Base-by-base conservation (phyloP, 2,113 vertebrate genomes). In the Catharus bicknelli region DNA sequence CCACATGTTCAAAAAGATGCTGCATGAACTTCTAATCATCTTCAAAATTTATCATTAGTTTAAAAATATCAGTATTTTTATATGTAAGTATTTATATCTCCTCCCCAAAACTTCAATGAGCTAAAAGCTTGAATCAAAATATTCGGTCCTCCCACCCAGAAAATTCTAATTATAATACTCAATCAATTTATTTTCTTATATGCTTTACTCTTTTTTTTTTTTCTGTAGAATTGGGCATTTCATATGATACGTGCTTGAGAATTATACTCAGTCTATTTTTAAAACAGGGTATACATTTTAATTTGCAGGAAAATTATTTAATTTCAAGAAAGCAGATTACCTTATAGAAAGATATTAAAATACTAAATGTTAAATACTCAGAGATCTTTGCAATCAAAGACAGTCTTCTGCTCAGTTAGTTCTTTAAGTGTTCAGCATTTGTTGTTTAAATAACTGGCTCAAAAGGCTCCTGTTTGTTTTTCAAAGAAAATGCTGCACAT, bases 381-480 rank as follows among this genome's bases (percentile, higher is more conserved):
- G 76, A 68, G 47, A 72, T 79, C 23, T 74, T 95, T 91, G 72
- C 80, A 79, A 94, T 78, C 36, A 86, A 95, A 93, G 62, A 73
- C 72, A 42, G 26, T 77, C 34, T 86, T 67, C 32, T 74, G 29
- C 90, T 90, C 13, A 43, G 66, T 83, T 83, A 94, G 25, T 63
- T 90, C 62, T 86, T 57, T 8, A 96, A 94, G 77, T 67, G 90
- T 86, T 62, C 92, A 76, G 61, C 48, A 32, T 54, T 86, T 93
- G 91, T 72, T 57, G 15, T 82, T 93, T 94, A 89, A 93, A 91
- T 66, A 95, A 95, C 88, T 69, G 72, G 66, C 72, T 83, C 43
- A 94, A 88, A 83, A 94, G 67, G 66, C 67, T 82, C 26, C n/a
- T 83, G 77, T 91, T 97, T 96, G 94, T 91, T 97, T 97, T 95